phyloP scores from a whole-genome alignment of 2,113 vertebrate species.

The Fregetta grallaria region DNA sequence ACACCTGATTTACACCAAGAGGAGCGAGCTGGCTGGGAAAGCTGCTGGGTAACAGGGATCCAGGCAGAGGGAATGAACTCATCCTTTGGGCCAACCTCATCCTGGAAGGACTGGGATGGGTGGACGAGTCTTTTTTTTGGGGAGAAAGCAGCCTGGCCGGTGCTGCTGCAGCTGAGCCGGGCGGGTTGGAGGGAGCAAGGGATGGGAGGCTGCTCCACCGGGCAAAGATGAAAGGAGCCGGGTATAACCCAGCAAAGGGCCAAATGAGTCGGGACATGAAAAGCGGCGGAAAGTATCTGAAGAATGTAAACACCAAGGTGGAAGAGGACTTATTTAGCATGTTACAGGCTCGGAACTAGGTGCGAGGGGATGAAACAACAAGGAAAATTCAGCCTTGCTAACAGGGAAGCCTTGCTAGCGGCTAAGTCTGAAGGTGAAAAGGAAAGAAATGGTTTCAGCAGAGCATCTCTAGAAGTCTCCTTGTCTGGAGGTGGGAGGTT shows the following conservation, averaged over 20 bases:
- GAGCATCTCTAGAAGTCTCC: not conserved
- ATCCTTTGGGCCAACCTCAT: not conserved
- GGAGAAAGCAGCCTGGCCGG: not conserved
- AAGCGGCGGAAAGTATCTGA: constrained; percentile 37
- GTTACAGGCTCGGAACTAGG: constrained; percentile 11
- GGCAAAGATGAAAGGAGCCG: constrained; percentile 17
- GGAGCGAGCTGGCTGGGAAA: not conserved
- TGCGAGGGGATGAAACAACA: constrained; percentile 19
- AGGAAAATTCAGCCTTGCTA: not conserved
- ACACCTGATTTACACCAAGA: not conserved
- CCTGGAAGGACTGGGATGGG: not conserved
- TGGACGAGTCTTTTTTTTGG: rapidly evolving
- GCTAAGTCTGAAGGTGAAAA: not conserved
- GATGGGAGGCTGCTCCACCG: not conserved
- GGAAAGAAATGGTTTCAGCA: not conserved
- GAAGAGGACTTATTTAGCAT: constrained; percentile 61
- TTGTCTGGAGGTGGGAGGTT: not conserved
- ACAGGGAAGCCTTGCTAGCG: not conserved
- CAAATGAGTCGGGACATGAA: constrained; percentile 50
- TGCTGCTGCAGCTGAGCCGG: not conserved
- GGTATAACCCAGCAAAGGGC: constrained; percentile 5
- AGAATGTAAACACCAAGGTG: constrained; percentile 70
- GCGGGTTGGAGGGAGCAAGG: not conserved
- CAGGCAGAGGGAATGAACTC: not conserved
- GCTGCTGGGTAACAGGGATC: not conserved